These are phyloP conservation scores for Leptopilina syphax DNA, from an alignment of 2,888 invertebrate genomes.

Conservation along the genomic window DNA sequence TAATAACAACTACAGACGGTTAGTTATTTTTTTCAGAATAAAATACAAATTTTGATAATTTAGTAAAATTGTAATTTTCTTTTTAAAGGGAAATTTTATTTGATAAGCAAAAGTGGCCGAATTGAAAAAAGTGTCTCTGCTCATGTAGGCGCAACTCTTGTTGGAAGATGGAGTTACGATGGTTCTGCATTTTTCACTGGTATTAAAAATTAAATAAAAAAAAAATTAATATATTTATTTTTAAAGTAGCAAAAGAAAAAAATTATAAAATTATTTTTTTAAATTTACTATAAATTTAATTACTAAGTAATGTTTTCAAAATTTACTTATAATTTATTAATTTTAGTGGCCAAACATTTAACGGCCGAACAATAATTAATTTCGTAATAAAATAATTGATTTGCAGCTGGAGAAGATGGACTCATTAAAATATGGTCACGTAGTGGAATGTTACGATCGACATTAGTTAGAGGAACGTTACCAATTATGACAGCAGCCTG, in stretches of 20 bases:
- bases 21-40: conserved; percentile 64
- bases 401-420: conserved; percentile 95
- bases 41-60: too few species aligned
- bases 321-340: conserved; percentile 5
- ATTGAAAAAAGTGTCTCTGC: conserved; percentile 96
- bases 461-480: conserved; percentile 88
- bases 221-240: too few species aligned
- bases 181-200: conserved; percentile 96
- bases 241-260: too few species aligned
- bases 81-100: conserved; percentile 85
- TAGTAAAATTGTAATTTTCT: conserved; percentile 18
- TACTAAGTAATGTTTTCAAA: neutral
- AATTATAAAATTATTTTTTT: too few species aligned
- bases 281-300: too few species aligned
- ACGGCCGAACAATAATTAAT: neutral
- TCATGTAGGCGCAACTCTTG: conserved; percentile 93
- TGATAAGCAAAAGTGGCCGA: conserved; percentile 92
- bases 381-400: neutral
- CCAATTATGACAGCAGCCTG: conserved; percentile 92
- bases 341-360: too few species aligned
- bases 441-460: conserved; percentile 94
- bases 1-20: conserved; percentile 93
- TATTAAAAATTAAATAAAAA: conserved; percentile 67
- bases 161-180: conserved; percentile 96
- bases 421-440: conserved; percentile 98